These are phyloP conservation scores for Spongia lamella DNA, from an alignment of 37 sponge, comb jelly and placozoan species.

Conservation along the genomic window DNA sequence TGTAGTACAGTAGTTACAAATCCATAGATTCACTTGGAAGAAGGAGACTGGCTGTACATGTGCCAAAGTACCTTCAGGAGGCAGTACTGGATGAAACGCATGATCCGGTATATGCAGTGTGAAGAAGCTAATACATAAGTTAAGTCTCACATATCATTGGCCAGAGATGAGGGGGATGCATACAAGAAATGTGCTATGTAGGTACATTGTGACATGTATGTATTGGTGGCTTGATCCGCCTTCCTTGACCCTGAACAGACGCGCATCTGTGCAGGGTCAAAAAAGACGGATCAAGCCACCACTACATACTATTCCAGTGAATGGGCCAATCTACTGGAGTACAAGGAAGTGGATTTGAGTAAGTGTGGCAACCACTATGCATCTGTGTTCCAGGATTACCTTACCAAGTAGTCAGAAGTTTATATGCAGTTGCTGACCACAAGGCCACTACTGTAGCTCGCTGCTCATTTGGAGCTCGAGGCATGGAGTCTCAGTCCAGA, in stretches of 20 bases:
- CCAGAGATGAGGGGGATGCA: conserved; percentile 40
- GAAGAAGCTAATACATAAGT: neutral
- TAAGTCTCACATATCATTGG: conserved; percentile 47
- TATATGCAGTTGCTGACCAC: too few relatives aligned
- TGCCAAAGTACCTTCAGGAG: conserved; percentile 5
- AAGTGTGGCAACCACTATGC: too few relatives aligned
- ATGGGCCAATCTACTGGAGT: conserved; percentile 41
- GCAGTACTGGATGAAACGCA: conserved; percentile 16
- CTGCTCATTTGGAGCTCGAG: too few relatives aligned
- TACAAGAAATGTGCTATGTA: conserved; percentile 20
- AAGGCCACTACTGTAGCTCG: too few relatives aligned
- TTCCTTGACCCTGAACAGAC: too few relatives aligned
- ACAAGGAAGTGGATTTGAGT: too few relatives aligned
- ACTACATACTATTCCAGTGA: conserved; percentile 41
- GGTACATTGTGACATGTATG: too few relatives aligned
- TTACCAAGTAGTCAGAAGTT: too few relatives aligned
- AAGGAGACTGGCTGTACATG: conserved; percentile 18
- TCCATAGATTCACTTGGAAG: neutral
- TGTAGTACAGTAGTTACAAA: too few relatives aligned
- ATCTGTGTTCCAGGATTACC: too few relatives aligned
- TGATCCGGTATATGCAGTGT: conserved; percentile 9
- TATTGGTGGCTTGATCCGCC: too few relatives aligned
- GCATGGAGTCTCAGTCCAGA: conserved; percentile 22
- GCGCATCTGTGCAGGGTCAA: conserved; percentile 27
- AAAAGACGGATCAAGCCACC: too few relatives aligned